Conservation (phyloP, 2,113 vertebrate genomes). For the Alexandromys fortis region DNA sequence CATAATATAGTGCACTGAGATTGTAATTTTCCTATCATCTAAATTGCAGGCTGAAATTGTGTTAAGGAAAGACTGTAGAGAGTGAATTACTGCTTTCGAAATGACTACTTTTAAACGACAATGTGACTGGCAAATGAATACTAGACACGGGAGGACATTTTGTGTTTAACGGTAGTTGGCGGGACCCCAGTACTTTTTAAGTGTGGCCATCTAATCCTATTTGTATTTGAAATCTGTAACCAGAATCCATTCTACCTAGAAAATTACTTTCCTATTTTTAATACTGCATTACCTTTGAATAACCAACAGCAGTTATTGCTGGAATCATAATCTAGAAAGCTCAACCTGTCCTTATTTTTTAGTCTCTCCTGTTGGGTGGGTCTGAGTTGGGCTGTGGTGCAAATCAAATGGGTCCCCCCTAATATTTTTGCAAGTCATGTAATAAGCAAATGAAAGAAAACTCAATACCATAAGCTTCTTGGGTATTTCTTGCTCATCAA, state of each 20-base stretch:
- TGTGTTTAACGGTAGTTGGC: slow-evolving; percentile 61
- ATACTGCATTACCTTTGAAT: slow-evolving; percentile 40
- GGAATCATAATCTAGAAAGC: neutral
- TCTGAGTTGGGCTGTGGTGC: neutral
- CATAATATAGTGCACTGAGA: slow-evolving; percentile 86
- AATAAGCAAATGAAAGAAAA: slow-evolving; percentile 16
- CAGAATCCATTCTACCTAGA: slow-evolving; percentile 35
- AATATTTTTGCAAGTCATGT: neutral
- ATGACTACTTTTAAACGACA: slow-evolving; percentile 84
- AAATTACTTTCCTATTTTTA: slow-evolving; percentile 45
- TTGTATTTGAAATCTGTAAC: slow-evolving; percentile 72
- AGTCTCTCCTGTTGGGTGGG: neutral
- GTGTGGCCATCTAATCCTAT: neutral
- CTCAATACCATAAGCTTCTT: neutral
- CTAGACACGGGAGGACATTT: slow-evolving; percentile 67
- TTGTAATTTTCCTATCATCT: slow-evolving; percentile 92
- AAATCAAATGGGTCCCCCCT: neutral
- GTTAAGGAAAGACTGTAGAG: slow-evolving; percentile 84
- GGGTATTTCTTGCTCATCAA: neutral
- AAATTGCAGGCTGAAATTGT: slow-evolving; percentile 91
- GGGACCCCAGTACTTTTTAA: slow-evolving; percentile 58
- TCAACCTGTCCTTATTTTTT: slow-evolving; percentile 2
- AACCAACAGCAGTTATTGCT: slow-evolving; percentile 33
- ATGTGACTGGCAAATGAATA: slow-evolving; percentile 82
- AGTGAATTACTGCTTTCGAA: slow-evolving; percentile 89